A percentile compares a stretch with the other conserved stretches of the same genome.
phyloP scores from a whole-genome alignment of 2,888 invertebrate genomes.

The Volucella inflata region DNA sequence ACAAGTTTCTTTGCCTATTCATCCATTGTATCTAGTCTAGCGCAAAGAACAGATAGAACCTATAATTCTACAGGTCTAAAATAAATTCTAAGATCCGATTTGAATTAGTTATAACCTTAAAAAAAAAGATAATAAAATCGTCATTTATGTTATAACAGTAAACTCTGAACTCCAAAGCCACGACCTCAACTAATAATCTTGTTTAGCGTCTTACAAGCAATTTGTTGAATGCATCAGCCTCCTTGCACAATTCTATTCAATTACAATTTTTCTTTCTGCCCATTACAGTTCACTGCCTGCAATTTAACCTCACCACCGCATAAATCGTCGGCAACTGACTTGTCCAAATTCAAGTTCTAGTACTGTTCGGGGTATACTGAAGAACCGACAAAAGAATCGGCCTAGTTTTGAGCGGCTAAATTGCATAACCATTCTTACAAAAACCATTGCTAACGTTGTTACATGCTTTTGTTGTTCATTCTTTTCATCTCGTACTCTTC shows the following conservation, averaged over 20 bases:
- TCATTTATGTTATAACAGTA: too few species aligned
- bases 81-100: too few species aligned
- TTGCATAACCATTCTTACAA: constrained; percentile 75
- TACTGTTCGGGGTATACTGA: constrained; percentile 26
- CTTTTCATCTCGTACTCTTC: constrained; percentile 38
- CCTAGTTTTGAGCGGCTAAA: constrained; percentile 71
- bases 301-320: constrained; percentile 59
- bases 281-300: constrained; percentile 62
- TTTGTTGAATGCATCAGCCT: constrained; percentile 66
- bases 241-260: constrained; percentile 71
- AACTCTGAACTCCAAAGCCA: too few species aligned
- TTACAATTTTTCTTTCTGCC: constrained; percentile 58
- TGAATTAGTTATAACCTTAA: too few species aligned
- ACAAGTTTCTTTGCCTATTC: too few species aligned
- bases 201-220: constrained; percentile 24
- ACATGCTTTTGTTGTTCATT: constrained; percentile 61
- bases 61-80: too few species aligned
- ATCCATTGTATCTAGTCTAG: too few species aligned
- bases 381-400: constrained; percentile 75
- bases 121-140: too few species aligned
- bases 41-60: too few species aligned
- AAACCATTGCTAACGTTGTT: constrained; percentile 73
- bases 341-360: constrained; percentile 68
- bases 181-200: too few species aligned
- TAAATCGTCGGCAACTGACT: constrained; percentile 29